These are phyloP conservation scores for Apostichopus californicus DNA, from an alignment of 35 echinoderm and acorn worm species.

Conservation along the genomic window DNA sequence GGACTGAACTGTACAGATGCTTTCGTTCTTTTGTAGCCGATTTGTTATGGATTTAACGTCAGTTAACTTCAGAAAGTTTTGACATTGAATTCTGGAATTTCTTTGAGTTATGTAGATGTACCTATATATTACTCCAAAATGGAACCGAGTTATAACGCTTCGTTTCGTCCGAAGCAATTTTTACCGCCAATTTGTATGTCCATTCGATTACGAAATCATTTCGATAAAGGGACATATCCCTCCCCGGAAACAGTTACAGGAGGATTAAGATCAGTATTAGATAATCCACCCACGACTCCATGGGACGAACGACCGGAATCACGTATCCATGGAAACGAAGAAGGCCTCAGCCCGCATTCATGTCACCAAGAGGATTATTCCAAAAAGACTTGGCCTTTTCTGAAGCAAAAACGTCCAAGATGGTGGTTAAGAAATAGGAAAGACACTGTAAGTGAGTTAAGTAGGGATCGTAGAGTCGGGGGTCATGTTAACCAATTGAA, in stretches of 20 bases:
- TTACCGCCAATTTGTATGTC: constrained; percentile 35
- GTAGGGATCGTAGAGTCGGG: neutral
- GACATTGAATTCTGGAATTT: too few relatives aligned
- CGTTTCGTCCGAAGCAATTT: constrained; percentile 1
- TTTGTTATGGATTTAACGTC: too few relatives aligned
- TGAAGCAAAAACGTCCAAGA: neutral
- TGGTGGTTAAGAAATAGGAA: constrained; percentile 9
- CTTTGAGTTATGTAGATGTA: neutral
- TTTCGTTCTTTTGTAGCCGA: too few relatives aligned
- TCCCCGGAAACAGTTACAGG: neutral
- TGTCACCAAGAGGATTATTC: too few relatives aligned
- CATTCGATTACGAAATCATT: neutral
- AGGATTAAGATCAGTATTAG: constrained; percentile 2
- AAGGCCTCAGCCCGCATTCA: neutral
- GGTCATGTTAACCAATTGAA: neutral
- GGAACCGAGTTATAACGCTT: neutral
- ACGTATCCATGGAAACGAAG: neutral
- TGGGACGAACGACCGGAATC: neutral
- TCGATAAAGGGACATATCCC: neutral
- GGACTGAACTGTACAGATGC: too few relatives aligned
- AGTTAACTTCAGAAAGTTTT: too few relatives aligned
- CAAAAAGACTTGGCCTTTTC: constrained; percentile 1
- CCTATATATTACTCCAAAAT: neutral
- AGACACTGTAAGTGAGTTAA: neutral
- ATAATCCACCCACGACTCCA: constrained; percentile 38